These are phyloP conservation scores for Brachionichthys hirsutus DNA, from an alignment of 2,113 vertebrate genomes.

Conservation along the genomic window DNA sequence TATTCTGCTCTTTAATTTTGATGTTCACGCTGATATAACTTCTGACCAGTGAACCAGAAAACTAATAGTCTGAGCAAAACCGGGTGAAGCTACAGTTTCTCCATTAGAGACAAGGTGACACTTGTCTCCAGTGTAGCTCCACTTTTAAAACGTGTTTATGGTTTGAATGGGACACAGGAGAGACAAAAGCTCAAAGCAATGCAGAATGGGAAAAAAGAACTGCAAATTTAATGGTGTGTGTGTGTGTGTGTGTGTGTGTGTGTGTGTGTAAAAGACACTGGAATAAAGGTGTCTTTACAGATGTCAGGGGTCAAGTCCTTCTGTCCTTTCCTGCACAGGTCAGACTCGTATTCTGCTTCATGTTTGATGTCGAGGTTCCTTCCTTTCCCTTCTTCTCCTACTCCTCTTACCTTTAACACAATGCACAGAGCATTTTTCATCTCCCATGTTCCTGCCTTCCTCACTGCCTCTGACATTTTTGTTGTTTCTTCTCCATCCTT, in stretches of 20 bases:
- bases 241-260: conserved; percentile 7
- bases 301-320: conserved; percentile 54
- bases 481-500: conserved; percentile 20
- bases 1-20: conserved; percentile 48
- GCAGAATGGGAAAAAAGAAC: neutral
- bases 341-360: conserved; percentile 53
- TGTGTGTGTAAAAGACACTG: conserved; percentile 23
- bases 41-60: conserved; percentile 44
- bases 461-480: conserved; percentile 22
- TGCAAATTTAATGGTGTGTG: neutral
- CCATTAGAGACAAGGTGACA: conserved; percentile 46
- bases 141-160: conserved; percentile 14
- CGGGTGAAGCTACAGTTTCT: conserved; percentile 34
- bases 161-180: neutral
- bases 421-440: conserved; percentile 49
- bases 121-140: conserved; percentile 16
- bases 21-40: conserved; percentile 58
- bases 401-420: conserved; percentile 29
- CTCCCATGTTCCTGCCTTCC: conserved; percentile 27
- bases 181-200: conserved; percentile 13
- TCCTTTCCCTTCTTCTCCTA: neutral
- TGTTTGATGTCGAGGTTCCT: conserved; percentile 55
- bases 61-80: conserved; percentile 47
- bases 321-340: conserved; percentile 46
- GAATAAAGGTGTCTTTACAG: conserved; percentile 64